phyloP scores from a whole-genome alignment of 2,113 vertebrate species.

The Neotoma lepida region DNA sequence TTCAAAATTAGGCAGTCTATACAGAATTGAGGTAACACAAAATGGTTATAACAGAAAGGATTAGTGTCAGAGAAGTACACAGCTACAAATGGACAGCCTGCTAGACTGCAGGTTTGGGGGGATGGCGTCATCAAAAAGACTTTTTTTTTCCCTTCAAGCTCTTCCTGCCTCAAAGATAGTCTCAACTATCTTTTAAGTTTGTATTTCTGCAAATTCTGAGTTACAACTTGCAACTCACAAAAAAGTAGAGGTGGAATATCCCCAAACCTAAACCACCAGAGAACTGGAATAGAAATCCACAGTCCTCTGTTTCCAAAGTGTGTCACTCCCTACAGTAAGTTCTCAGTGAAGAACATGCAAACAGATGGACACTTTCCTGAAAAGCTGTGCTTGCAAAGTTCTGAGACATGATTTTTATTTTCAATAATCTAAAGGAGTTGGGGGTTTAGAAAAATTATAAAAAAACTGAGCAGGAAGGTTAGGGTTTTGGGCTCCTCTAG shows the following conservation, averaged over 20 bases:
- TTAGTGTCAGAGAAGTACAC: not conserved
- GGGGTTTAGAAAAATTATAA: constrained; percentile 30
- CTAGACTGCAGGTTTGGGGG: not conserved
- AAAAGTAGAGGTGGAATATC: not conserved
- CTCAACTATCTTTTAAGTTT: not conserved
- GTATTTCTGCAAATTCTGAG: not conserved
- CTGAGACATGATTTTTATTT: constrained; percentile 56
- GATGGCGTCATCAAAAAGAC: not conserved
- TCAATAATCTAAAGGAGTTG: not conserved
- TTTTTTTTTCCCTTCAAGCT: not conserved
- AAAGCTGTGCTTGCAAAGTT: constrained; percentile 44
- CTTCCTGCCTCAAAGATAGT: not conserved
- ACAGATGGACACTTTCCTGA: not conserved
- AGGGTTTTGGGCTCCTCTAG: not conserved
- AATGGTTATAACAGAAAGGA: not conserved
- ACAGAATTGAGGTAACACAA: not conserved
- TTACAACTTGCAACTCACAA: constrained; percentile 1
- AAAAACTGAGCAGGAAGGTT: not conserved
- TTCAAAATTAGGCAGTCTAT: not conserved
- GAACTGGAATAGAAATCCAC: not conserved
- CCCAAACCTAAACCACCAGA: not conserved
- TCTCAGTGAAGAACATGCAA: constrained; percentile 2
- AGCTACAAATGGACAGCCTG: not conserved
- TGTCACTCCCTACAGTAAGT: not conserved
- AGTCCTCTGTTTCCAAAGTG: not conserved